These are phyloP conservation scores for Henicopernis longicauda DNA, from an alignment of 2,113 vertebrate genomes.

Conservation along the genomic window DNA sequence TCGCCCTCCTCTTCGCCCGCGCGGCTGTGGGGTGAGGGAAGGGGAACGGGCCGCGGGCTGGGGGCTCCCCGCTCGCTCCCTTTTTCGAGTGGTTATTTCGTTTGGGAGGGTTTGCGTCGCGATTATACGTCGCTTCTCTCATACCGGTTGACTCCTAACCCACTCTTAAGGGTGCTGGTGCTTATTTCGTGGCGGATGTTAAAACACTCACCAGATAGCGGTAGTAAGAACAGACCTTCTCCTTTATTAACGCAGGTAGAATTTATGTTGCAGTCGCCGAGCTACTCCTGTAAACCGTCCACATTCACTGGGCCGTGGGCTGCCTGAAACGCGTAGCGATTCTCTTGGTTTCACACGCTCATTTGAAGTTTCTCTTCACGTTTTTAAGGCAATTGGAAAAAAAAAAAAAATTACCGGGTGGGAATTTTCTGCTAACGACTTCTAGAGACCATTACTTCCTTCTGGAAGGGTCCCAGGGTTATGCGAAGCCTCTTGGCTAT, in stretches of 20 bases:
- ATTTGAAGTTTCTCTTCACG: fast-evolving
- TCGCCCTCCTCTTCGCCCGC: too few relatives aligned
- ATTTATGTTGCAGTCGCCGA: fast-evolving
- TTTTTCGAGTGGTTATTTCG: not conserved
- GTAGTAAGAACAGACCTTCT: fast-evolving
- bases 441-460: not conserved
- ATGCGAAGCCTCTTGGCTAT: fast-evolving
- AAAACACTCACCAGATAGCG: fast-evolving
- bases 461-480: not conserved
- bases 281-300: not conserved
- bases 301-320: fast-evolving
- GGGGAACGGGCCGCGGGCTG: too few relatives aligned
- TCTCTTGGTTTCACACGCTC: not conserved
- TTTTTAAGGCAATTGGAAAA: not conserved
- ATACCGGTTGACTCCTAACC: fast-evolving
- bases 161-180: too few relatives aligned
- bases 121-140: not conserved
- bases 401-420: too few relatives aligned
- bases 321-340: not conserved
- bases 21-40: too few relatives aligned
- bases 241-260: not conserved
- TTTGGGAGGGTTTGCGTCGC: not conserved
- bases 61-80: too few relatives aligned
- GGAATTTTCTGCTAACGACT: not conserved
- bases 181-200: fast-evolving